Conservation (phyloP, 2,797 vertebrate genomes). For the Anguilla marmorata region DNA sequence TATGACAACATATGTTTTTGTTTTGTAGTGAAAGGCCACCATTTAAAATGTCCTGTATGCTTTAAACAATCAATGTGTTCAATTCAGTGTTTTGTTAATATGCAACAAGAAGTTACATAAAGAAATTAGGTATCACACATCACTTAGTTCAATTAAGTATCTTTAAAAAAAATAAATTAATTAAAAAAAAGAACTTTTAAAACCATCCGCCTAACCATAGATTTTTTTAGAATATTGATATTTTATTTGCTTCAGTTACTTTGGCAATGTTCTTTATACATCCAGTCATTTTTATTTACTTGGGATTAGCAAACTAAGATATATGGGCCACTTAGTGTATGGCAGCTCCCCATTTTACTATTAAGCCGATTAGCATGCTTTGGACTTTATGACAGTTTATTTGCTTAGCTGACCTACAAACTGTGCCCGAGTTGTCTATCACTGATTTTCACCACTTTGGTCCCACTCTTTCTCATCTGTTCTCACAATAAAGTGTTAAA, state of each 20-base stretch:
- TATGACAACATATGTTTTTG: not conserved
- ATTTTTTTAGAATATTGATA: not conserved
- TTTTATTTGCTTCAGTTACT: conserved; percentile 1
- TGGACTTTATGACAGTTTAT: not conserved
- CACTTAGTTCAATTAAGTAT: not conserved
- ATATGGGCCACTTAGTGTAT: not conserved
- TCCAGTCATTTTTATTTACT: not conserved
- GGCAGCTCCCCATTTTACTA: not conserved
- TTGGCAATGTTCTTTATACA: not conserved
- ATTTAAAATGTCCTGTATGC: not conserved
- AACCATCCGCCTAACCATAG: not conserved
- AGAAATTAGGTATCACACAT: not conserved
- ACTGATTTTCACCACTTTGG: not conserved
- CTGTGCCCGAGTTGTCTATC: not conserved
- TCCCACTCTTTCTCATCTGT: not conserved
- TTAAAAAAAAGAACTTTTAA: not conserved
- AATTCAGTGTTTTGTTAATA: not conserved
- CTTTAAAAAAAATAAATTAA: not conserved
- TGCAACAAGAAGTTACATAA: not conserved
- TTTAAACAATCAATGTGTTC: not conserved
- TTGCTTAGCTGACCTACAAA: not conserved
- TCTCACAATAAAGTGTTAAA: not conserved
- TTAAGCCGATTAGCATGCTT: not conserved
- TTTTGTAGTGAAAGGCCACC: not conserved
- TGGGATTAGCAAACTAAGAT: not conserved